Conservation (phyloP, 1,140 invertebrate genomes). For the Bombus terrestris region DNA sequence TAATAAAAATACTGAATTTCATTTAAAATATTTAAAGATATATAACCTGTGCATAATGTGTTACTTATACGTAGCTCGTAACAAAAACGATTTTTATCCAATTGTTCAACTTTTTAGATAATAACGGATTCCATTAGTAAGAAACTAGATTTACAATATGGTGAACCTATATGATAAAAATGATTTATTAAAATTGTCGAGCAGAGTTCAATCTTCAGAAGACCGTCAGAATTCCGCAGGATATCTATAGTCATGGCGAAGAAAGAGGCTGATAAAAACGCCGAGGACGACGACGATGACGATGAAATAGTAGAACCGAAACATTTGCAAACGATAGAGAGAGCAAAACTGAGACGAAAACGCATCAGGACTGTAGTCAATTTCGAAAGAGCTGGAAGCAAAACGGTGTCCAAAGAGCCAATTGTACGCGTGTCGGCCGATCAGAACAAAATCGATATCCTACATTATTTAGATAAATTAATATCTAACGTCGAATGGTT, state of each 20-base stretch:
- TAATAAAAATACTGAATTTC: not conserved
- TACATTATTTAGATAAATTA: slow-evolving; percentile 73
- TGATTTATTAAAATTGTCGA: not conserved
- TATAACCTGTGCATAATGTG: not conserved
- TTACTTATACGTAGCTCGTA: not conserved
- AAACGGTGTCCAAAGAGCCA: not conserved
- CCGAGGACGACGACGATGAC: not conserved
- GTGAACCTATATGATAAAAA: not conserved
- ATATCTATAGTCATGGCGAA: slow-evolving; percentile 80
- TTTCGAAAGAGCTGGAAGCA: not conserved
- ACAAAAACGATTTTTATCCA: too few relatives aligned
- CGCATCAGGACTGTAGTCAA: not conserved
- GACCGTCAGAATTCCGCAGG: slow-evolving; percentile 84
- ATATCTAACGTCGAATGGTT: slow-evolving; percentile 74
- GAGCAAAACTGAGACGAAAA: slow-evolving; percentile 10
- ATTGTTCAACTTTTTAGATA: too few relatives aligned
- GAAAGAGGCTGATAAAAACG: slow-evolving; percentile 78
- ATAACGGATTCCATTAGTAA: too few relatives aligned
- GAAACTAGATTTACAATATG: not conserved
- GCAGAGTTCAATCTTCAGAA: slow-evolving; percentile 77
- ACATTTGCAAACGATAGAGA: too few relatives aligned
- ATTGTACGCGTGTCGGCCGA: slow-evolving; percentile 20
- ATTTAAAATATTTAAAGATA: not conserved
- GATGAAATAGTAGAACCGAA: too few relatives aligned
- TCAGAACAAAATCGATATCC: slow-evolving; percentile 72